phyloP scores from a whole-genome alignment of 1,140 invertebrate genomes.

The Hermetia illucens region DNA sequence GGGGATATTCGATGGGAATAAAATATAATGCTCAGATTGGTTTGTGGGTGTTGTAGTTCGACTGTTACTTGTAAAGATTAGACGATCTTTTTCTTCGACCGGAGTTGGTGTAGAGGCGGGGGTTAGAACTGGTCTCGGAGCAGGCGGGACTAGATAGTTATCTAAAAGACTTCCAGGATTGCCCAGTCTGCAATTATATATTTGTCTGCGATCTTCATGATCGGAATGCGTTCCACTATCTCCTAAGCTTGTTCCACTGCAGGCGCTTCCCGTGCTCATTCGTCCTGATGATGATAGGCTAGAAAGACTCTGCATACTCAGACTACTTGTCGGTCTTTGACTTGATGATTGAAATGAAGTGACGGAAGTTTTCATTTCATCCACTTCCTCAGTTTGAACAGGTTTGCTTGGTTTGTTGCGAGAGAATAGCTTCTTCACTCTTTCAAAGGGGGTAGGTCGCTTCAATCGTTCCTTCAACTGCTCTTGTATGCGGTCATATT shows the following conservation, averaged over 20 bases:
- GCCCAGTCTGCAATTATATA: constrained; percentile 27
- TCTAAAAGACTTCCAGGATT: constrained; percentile 32
- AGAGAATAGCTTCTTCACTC: constrained; percentile 61
- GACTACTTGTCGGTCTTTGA: constrained; percentile 49
- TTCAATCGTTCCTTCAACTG: constrained; percentile 56
- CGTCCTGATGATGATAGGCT: constrained; percentile 64
- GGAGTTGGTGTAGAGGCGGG: constrained; percentile 19
- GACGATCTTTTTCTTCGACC: constrained; percentile 24
- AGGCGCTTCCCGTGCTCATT: constrained; percentile 56
- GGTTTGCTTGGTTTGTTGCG: constrained; percentile 35
- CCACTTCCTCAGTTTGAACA: constrained; percentile 12
- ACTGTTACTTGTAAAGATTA: constrained; percentile 18
- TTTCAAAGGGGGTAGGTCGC: constrained; percentile 60
- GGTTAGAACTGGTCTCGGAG: constrained; percentile 34
- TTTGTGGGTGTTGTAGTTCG: constrained; percentile 25
- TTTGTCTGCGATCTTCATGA: constrained; percentile 50
- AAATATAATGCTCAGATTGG: constrained; percentile 26
- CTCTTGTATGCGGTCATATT: constrained; percentile 68
- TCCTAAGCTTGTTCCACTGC: constrained; percentile 59
- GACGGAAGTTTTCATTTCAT: constrained; percentile 27
- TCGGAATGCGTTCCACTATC: constrained; percentile 76
- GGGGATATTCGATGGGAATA: constrained; percentile 30
- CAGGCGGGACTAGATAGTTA: constrained; percentile 41
- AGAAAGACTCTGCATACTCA: constrained; percentile 56
- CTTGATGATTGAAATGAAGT: constrained; percentile 27